These are phyloP conservation scores for Alethe castanea DNA, from an alignment of 2,113 vertebrate species.

Conservation along the genomic window DNA sequence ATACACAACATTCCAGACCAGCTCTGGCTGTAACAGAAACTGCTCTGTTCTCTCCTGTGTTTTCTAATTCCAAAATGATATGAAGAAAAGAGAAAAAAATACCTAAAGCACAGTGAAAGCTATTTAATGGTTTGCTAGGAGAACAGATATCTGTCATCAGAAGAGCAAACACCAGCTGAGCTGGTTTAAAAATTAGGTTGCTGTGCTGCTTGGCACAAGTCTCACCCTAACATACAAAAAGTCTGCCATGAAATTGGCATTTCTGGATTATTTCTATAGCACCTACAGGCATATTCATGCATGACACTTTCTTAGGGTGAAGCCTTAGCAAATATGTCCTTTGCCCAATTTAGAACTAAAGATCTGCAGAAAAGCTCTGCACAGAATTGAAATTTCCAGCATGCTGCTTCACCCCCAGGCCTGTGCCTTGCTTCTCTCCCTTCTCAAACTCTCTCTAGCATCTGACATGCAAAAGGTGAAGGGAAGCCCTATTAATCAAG, in stretches of 20 bases:
- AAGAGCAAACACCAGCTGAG: not conserved
- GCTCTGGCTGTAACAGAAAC: not conserved
- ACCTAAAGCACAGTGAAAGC: not conserved
- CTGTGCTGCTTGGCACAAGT: not conserved
- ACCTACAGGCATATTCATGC: not conserved
- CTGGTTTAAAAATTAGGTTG: not conserved
- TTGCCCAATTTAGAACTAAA: not conserved
- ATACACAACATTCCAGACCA: not conserved
- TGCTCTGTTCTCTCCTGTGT: not conserved
- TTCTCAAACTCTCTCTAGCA: not conserved
- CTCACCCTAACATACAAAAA: not conserved
- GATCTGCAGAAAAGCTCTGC: not conserved
- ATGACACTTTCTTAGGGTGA: not conserved
- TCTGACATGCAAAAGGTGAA: not conserved
- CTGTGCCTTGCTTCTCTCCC: not conserved
- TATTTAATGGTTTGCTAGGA: not conserved
- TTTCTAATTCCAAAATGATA: not conserved
- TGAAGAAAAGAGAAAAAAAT: not conserved
- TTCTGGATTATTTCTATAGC: not conserved
- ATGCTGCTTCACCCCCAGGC: not conserved
- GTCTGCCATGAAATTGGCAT: not conserved
- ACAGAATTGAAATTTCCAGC: not conserved
- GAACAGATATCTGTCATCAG: not conserved
- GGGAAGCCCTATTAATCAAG: conserved; percentile 1
- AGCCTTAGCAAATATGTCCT: not conserved